Conservation (phyloP, 2,113 vertebrate species). For the Macheiramphus alcinus region DNA sequence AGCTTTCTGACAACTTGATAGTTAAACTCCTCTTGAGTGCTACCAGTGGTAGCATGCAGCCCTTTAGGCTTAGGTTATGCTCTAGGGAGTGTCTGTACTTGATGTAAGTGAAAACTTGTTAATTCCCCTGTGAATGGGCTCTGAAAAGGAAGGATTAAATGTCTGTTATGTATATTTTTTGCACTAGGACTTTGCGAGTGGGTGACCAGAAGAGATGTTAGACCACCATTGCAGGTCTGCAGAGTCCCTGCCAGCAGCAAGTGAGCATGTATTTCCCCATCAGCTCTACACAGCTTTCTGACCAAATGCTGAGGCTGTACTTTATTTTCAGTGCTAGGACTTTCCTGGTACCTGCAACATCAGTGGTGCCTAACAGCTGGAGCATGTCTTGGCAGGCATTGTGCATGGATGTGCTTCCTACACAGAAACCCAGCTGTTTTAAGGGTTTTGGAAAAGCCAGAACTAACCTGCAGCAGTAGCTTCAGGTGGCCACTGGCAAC, state of each 20-base stretch:
- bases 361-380: no score
- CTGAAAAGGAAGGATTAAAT: neutral
- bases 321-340: neutral
- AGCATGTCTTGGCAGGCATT: neutral
- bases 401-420: no score
- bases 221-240: no score
- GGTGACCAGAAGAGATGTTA: neutral
- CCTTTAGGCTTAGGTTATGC: neutral
- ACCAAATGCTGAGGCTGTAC: neutral
- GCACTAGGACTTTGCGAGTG: neutral
- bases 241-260: neutral
- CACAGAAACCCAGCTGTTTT: fast-evolving
- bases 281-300: neutral
- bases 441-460: no score
- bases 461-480: fast-evolving
- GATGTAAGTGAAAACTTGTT: neutral
- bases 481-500: neutral
- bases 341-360: neutral
- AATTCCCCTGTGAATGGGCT: neutral
- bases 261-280: fast-evolving
- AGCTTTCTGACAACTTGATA: neutral
- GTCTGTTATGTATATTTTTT: neutral
- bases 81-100: no score
- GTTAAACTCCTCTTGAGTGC: no score
- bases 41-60: neutral